Evolutionary conservation across 2,113 vertebrate species (phyloP).

Genomic region (Antigone vipio): DNA sequence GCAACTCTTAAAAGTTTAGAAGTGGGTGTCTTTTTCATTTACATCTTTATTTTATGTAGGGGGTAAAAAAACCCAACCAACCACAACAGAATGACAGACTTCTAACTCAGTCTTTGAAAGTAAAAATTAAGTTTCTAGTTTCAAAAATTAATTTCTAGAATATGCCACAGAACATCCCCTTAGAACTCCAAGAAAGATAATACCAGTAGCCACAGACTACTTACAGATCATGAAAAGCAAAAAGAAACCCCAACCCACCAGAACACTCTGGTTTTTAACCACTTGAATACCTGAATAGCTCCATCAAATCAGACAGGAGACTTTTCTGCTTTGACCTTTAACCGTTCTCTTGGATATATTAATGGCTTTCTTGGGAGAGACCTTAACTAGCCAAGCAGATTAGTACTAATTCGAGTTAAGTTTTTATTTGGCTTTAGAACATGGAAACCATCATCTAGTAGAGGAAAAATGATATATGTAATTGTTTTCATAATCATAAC

Average conservation of each 20-base stretch:
- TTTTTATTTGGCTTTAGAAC: neutral
- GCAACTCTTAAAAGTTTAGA: neutral
- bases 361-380: neutral
- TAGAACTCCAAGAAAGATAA: neutral
- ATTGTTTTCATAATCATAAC: neutral
- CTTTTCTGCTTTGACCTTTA: neutral
- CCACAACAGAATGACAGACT: neutral
- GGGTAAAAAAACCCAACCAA: neutral
- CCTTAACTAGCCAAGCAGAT: neutral
- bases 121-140: neutral
- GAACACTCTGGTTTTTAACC: neutral
- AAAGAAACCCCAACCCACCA: neutral
- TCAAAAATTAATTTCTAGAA: neutral
- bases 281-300: neutral
- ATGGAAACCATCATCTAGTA: neutral
- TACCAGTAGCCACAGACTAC: neutral
- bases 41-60: neutral
- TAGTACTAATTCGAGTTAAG: neutral
- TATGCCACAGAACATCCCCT: neutral
- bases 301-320: neutral
- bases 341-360: neutral
- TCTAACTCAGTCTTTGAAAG: neutral
- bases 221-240: neutral
- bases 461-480: neutral
- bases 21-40: neutral